Percentiles rank a stretch among this genome's conserved stretches.
Conservation (phyloP, 2,888 invertebrate genomes). For the Drosophila austrosaltans region DNA sequence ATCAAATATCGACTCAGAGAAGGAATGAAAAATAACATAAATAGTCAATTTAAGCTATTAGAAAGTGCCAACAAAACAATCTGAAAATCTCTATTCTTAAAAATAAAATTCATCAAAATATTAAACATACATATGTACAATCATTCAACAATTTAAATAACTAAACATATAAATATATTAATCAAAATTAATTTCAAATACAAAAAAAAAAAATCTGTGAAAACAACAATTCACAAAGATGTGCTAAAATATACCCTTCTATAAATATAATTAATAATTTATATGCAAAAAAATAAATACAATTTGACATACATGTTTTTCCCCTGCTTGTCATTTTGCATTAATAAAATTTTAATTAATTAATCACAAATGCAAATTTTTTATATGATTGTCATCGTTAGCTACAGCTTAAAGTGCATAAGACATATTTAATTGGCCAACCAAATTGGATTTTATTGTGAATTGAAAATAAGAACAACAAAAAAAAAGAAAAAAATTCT, state of each 20-base stretch:
- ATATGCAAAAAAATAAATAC: slow-evolving; percentile 19
- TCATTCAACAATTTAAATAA: not conserved
- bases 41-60: not conserved
- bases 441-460: slow-evolving; percentile 39
- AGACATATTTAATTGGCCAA: slow-evolving; percentile 47
- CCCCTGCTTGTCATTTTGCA: slow-evolving; percentile 25
- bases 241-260: slow-evolving; percentile 20
- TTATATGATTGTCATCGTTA: slow-evolving; percentile 42
- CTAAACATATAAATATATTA: not conserved
- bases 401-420: slow-evolving; percentile 40
- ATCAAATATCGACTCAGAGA: too few species aligned
- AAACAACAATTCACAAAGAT: slow-evolving; percentile 39
- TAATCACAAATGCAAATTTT: slow-evolving; percentile 64
- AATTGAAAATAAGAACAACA: not conserved
- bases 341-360: slow-evolving; percentile 51
- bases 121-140: not conserved
- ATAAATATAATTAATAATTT: slow-evolving; percentile 21
- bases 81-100: not conserved
- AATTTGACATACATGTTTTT: slow-evolving; percentile 13
- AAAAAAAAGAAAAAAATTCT: slow-evolving; percentile 17
- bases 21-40: too few species aligned
- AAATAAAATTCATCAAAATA: not conserved
- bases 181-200: not conserved
- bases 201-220: slow-evolving; percentile 40
- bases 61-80: not conserved